Evolutionary conservation across 2,888 invertebrate genomes (phyloP), one percentile per base, ranked within the genome.

Genomic region (Melanostoma mellinum): DNA sequence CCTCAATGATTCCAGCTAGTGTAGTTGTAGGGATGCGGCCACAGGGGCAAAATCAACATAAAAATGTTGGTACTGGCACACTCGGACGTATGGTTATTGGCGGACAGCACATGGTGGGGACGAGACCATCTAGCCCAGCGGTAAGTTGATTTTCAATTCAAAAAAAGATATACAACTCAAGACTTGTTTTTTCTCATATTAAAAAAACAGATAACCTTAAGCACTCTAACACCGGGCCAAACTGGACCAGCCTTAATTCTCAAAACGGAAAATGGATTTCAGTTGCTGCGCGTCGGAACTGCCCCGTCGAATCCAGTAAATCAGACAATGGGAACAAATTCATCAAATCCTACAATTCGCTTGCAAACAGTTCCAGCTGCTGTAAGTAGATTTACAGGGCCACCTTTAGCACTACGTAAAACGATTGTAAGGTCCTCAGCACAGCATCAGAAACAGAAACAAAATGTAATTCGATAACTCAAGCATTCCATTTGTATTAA

Each of bases 241-340:
- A 97, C 96, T 92, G 95, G 95, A 85, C 96, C 97, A 91, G 94
- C 94, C 92, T 94, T 98, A 91, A 94, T 98, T 90, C 94, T 98
- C 91, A 98, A 98, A 94, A 98, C 98, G 90, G 98, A 98, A 93
- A 98, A 97, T 93, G 98, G 98, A 89, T 97, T 96, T 92, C 98
- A 98, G 92, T 93, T 98, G 91, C 93, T 98, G 90, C 94, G 97
- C 91, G 96, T 97, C 88, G 96, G 96, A 86, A 96, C 96, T 87
- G 95, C 96, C 86, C 94, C 96, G 77, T 92, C 94, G 79, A 93
- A 94, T 87, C 92, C 92, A 85, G 88, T 89, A 86, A 90, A 90
- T 87, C 92, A 92, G 87, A 91, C 90, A 86, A 89, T 91, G 87
- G 92, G 93, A 87, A 88, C 89, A 86, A 92, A 94, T 89, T 92